Percentiles rank a stretch among this genome's conserved stretches.
These are phyloP conservation scores for Nemotelus nigrinus DNA, from an alignment of 2,888 invertebrate genomes.

Conservation along the genomic window DNA sequence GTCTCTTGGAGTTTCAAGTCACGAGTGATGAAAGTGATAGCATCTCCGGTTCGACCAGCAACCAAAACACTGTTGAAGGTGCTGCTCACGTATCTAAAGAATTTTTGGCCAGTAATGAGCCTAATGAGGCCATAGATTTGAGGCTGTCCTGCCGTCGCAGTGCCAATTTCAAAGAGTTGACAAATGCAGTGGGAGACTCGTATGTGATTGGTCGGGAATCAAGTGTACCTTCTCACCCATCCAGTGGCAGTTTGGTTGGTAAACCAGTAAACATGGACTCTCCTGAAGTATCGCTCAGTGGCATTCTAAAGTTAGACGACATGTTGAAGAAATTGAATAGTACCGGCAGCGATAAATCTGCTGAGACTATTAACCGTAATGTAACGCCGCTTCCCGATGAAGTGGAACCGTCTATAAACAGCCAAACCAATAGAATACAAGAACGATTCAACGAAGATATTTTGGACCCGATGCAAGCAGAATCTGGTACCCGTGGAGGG, in stretches of 20 bases:
- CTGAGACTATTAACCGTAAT: background rate
- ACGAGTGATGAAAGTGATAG: no score
- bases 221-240: no score
- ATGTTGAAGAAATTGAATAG: background rate
- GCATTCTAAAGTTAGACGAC: background rate
- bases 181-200: no score
- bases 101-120: no score
- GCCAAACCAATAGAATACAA: no score
- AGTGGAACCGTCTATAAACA: background rate
- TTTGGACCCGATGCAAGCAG: background rate
- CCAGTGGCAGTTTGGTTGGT: no score
- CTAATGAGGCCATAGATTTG: background rate
- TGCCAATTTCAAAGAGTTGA: background rate
- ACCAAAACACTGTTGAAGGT: no score
- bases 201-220: no score
- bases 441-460: background rate
- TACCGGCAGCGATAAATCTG: background rate
- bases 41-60: no score
- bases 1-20: no score
- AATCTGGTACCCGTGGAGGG: background rate
- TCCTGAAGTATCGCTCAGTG: background rate
- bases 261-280: background rate
- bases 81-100: no score
- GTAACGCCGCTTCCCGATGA: background rate
- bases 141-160: conserved; percentile 9